These are phyloP conservation scores for Hydrotaea diabolus DNA, from an alignment of 2,888 invertebrate genomes.

Conservation along the genomic window DNA sequence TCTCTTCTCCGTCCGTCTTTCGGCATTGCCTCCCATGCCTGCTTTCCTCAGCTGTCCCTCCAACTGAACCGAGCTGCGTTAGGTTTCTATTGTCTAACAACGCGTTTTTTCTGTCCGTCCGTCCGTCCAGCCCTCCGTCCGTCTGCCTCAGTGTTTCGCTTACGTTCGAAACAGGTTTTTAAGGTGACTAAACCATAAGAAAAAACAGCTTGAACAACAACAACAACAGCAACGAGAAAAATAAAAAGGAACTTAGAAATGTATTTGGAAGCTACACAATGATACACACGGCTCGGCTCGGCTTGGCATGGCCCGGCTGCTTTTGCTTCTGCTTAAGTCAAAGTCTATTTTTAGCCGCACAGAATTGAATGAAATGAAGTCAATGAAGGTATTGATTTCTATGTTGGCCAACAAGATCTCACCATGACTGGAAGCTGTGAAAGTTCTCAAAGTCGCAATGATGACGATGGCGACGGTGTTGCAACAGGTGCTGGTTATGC, in stretches of 20 bases:
- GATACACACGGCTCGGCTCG: not conserved
- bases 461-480: not conserved
- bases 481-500: slow-evolving; percentile 1
- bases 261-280: not conserved
- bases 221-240: not conserved
- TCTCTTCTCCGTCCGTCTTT: not conserved
- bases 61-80: not conserved
- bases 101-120: slow-evolving; percentile 1
- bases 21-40: not conserved
- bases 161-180: slow-evolving; percentile 15
- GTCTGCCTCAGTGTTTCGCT: not conserved
- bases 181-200: slow-evolving; percentile 12
- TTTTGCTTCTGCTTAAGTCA: slow-evolving; percentile 1
- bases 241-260: slow-evolving; percentile 28
- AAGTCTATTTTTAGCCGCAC: slow-evolving; percentile 2
- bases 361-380: slow-evolving; percentile 7
- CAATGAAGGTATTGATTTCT: slow-evolving; percentile 14
- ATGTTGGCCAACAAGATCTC: not conserved
- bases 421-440: not conserved
- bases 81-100: slow-evolving; percentile 10
- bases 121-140: not conserved
- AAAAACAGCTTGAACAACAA: not conserved
- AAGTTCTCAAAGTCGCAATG: not conserved
- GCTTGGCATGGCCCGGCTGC: not conserved
- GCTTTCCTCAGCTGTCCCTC: not conserved